A percentile compares a stretch with the other conserved stretches of the same genome.
phyloP scores from a whole-genome alignment of 2,888 invertebrate species.

The Chaetogeoica ovagalla region DNA sequence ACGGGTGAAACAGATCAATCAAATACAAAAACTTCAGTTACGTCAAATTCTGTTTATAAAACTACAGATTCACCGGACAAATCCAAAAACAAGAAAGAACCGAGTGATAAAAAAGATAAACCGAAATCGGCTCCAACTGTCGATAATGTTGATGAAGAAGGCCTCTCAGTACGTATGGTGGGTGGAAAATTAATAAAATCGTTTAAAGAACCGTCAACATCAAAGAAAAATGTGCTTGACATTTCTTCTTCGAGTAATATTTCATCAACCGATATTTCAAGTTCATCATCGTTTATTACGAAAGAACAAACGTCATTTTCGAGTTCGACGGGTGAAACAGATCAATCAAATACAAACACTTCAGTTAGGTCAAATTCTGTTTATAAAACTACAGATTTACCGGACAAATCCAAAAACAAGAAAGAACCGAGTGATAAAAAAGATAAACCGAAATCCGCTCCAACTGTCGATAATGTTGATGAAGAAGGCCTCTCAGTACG shows the following conservation, averaged over 20 bases:
- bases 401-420: neutral
- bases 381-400: neutral
- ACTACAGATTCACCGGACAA: neutral
- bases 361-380: neutral
- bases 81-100: neutral
- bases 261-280: neutral
- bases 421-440: neutral
- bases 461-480: neutral
- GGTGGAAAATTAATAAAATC: conserved; percentile 54
- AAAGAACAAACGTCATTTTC: conserved; percentile 19
- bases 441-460: neutral
- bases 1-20: neutral
- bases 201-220: neutral
- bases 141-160: conserved; percentile 19
- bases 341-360: neutral
- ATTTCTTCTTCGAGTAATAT: neutral
- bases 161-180: conserved; percentile 46
- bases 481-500: conserved; percentile 37
- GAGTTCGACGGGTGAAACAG: conserved; percentile 1
- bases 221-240: neutral
- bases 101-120: neutral
- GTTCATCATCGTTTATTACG: neutral
- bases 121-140: neutral
- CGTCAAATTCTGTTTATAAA: neutral
- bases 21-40: neutral